Conservation (phyloP, 2,797 vertebrate genomes). For the Thripadectes ignobilis region DNA sequence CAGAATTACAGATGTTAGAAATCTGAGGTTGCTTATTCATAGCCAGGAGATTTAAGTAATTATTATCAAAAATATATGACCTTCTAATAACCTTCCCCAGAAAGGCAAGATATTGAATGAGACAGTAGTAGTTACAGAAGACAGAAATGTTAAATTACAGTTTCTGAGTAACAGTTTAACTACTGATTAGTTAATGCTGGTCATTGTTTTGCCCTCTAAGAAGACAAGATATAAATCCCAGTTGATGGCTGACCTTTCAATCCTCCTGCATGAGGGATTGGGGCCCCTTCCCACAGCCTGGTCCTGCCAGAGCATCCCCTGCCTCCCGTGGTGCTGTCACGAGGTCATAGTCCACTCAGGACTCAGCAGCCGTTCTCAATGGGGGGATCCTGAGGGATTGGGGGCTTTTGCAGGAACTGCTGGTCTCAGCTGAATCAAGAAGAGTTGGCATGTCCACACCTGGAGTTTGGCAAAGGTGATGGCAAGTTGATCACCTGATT, state of each 20-base stretch:
- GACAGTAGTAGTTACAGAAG: neutral
- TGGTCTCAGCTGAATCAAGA: neutral
- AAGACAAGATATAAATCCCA: neutral
- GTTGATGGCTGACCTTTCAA: neutral
- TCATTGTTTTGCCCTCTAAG: neutral
- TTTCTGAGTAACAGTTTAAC: conserved; percentile 3
- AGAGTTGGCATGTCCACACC: neutral
- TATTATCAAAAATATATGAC: neutral
- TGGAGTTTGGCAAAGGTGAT: neutral
- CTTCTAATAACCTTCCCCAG: conserved; percentile 21
- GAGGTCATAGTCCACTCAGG: accelerated
- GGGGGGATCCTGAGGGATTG: accelerated
- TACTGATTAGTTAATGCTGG: neutral
- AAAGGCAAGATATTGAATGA: neutral
- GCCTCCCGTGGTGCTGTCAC: neutral
- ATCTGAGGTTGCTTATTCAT: neutral
- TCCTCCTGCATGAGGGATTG: neutral
- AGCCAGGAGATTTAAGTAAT: neutral
- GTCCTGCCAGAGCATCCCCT: neutral
- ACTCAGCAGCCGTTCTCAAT: neutral
- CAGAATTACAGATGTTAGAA: neutral
- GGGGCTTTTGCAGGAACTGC: neutral
- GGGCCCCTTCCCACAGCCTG: neutral
- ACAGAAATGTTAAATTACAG: neutral
- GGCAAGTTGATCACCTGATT: neutral